Evolutionary conservation across 2,113 vertebrate genomes (phyloP).

Genomic region (Pseudorasbora parva): DNA sequence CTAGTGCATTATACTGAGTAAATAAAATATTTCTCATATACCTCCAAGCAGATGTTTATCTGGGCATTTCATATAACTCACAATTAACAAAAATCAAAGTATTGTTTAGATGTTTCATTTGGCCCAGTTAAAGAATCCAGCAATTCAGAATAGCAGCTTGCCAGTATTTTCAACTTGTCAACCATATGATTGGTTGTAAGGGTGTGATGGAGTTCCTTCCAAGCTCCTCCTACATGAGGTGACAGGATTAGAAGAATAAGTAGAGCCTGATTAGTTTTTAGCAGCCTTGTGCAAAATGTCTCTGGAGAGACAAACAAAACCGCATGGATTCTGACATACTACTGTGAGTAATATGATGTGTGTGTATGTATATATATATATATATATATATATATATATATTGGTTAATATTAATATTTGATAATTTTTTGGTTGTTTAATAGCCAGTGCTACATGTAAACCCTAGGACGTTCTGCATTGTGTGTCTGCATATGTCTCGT

Average conservation of each 20-base stretch:
- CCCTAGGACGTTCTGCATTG: not conserved
- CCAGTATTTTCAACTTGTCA: not conserved
- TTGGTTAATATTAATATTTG: too few species aligned
- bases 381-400: not conserved
- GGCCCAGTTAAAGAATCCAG: slow-evolving; percentile 36
- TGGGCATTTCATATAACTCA: not conserved
- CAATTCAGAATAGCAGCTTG: slow-evolving; percentile 50
- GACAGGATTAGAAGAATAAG: slow-evolving; percentile 73
- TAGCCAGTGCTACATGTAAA: not conserved
- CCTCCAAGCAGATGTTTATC: not conserved
- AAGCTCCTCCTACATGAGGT: slow-evolving; percentile 68
- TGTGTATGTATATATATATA: not conserved
- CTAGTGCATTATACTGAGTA: not conserved
- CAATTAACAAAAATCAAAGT: not conserved
- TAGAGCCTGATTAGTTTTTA: slow-evolving; percentile 80
- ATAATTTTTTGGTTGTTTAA: not conserved
- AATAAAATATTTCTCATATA: not conserved
- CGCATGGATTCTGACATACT: slow-evolving; percentile 72
- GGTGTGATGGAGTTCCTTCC: slow-evolving; percentile 54
- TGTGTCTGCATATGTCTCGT: not conserved
- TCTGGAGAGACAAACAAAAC: slow-evolving; percentile 59
- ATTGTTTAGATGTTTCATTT: not conserved
- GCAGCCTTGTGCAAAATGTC: slow-evolving; percentile 66
- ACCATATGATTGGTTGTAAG: slow-evolving; percentile 58
- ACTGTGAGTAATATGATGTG: slow-evolving; percentile 70